phyloP scores from a whole-genome alignment of 2,888 invertebrate genomes.

The Drosophila planitibia region DNA sequence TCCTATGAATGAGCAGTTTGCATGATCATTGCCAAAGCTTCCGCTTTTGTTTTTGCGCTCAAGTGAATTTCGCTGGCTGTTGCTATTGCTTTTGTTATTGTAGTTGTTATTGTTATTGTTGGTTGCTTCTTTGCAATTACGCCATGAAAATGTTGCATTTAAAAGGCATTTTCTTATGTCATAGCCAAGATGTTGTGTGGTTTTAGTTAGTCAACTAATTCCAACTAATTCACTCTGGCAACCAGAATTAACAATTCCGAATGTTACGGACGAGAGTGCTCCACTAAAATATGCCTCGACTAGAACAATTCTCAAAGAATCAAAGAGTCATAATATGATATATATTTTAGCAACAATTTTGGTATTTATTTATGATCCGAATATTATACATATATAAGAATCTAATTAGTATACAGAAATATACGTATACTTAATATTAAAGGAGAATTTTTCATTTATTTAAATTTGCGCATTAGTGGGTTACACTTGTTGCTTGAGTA shows the following conservation, averaged over 20 bases:
- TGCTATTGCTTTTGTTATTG: constrained; percentile 28
- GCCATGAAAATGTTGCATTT: constrained; percentile 80
- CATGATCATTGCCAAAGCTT: constrained; percentile 82
- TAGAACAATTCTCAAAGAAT: background rate
- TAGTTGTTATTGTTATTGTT: constrained; percentile 36
- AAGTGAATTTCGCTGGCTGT: constrained; percentile 55
- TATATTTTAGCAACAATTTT: too few relatives aligned
- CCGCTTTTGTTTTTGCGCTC: constrained; percentile 79
- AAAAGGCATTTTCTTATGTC: constrained; percentile 78
- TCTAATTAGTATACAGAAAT: background rate
- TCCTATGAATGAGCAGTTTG: constrained; percentile 82
- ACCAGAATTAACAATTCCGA: constrained; percentile 7
- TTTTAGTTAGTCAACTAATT: constrained; percentile 60
- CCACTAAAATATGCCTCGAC: background rate
- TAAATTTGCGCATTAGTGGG: too few relatives aligned
- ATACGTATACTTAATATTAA: background rate
- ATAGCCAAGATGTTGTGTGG: constrained; percentile 51
- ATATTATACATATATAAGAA: background rate
- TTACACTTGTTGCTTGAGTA: too few relatives aligned
- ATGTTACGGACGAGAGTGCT: background rate
- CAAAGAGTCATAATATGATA: too few relatives aligned
- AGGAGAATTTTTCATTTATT: too few relatives aligned
- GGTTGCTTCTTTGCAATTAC: constrained; percentile 71
- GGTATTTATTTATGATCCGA: background rate
- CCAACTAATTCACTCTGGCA: constrained; percentile 49